Conservation (phyloP, 2,113 vertebrate species). For the Dolichallabes microphthalmus region DNA sequence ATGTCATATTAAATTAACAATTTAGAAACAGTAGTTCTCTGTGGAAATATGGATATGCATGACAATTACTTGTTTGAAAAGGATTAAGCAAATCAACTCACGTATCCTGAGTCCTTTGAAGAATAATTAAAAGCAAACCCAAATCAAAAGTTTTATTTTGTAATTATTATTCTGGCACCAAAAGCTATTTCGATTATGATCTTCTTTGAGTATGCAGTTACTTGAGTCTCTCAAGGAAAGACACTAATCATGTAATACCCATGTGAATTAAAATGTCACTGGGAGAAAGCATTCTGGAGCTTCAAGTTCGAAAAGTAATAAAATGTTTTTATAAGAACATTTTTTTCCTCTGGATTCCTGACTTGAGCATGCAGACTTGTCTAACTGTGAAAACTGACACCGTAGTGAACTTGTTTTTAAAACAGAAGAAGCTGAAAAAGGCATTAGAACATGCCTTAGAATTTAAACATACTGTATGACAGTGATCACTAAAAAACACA, state of each 20-base stretch:
- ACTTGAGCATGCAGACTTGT: background rate
- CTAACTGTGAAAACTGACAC: background rate
- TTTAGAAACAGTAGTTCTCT: constrained; percentile 28
- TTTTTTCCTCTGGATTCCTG: background rate
- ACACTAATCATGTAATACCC: constrained; percentile 34
- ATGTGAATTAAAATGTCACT: constrained; percentile 32
- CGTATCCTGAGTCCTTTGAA: constrained; percentile 30
- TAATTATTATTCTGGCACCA: constrained; percentile 58
- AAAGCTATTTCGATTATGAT: constrained; percentile 60
- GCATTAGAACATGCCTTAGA: background rate
- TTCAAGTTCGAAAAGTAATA: background rate
- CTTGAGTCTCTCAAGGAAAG: constrained; percentile 1
- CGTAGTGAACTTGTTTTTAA: background rate
- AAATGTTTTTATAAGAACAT: background rate
- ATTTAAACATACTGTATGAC: background rate
- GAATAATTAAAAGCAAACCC: constrained; percentile 57
- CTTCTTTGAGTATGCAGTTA: constrained; percentile 59
- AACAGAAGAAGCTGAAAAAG: background rate
- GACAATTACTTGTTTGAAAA: constrained; percentile 47
- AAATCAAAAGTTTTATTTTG: constrained; percentile 46
- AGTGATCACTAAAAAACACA: background rate
- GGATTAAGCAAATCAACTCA: constrained; percentile 42
- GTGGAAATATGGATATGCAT: constrained; percentile 25
- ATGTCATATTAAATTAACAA: constrained; percentile 40
- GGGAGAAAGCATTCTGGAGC: constrained; percentile 13